Evolutionary conservation across 2,797 vertebrate species (phyloP).

Genomic region (Glossophaga mutica): DNA sequence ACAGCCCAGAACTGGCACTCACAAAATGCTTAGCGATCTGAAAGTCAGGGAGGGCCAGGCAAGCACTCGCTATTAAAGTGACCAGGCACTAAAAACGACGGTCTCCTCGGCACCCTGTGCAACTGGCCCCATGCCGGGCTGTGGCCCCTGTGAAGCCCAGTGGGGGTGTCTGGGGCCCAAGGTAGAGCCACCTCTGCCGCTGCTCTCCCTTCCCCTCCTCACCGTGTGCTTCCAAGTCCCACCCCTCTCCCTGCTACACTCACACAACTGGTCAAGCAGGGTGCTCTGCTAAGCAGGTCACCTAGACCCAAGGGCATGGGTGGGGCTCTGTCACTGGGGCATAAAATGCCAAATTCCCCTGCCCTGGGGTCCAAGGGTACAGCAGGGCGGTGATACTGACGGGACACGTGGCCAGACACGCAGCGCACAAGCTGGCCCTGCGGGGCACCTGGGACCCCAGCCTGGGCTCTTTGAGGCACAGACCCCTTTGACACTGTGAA

Average conservation of each 20-base stretch:
- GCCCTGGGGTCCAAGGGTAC: background rate
- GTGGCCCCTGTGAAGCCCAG: background rate
- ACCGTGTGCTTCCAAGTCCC: background rate
- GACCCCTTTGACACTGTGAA: background rate
- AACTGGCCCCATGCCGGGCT: background rate
- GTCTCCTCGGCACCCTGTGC: background rate
- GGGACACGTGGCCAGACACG: fast-evolving
- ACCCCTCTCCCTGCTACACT: background rate
- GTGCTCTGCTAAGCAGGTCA: slow-evolving; percentile 39
- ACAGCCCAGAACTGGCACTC: background rate
- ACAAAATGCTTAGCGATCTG: background rate
- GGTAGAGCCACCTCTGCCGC: background rate
- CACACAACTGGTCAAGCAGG: background rate
- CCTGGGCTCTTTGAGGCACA: background rate
- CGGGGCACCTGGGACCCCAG: background rate
- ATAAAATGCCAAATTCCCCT: background rate
- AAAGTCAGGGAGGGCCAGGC: background rate
- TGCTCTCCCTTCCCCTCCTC: background rate
- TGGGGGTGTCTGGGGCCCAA: background rate
- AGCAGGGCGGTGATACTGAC: background rate
- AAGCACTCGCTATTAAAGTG: background rate
- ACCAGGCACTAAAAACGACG: background rate
- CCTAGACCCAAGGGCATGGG: background rate
- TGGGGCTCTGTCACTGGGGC: background rate
- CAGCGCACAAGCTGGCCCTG: background rate